Evolutionary conservation across 1,140 invertebrate genomes (phyloP), one percentile per base, ranked within the genome.

Genomic region (Adelges cooleyi): DNA sequence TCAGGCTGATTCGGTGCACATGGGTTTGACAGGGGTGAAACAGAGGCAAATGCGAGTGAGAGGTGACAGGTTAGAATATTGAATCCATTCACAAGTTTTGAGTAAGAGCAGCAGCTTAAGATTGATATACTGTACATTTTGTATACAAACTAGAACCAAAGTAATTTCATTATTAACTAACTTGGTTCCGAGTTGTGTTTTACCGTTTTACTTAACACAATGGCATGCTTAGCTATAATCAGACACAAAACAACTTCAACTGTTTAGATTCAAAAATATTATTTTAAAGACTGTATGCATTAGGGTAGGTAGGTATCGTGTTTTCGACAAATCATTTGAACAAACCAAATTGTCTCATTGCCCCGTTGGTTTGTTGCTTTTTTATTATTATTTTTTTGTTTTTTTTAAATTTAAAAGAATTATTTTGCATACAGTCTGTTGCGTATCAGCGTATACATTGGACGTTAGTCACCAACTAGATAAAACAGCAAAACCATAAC

Each of bases 51-150:
- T 59, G 54, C 54, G n/a, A 46, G 54, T 59, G 54, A 56, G 53
- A 59, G 33, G 53, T 59, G 54, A 59, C 22, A 46, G 54, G 54
- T 59, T 59, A 59, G 54, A 59, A 56, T 33, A 33, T 56, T 56
- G 40, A 59, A 27, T 59, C 40, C 54, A 59, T 59, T 59, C 54
- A 46, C 54, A 59, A 40, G 18, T 56, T 17, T 42, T 56, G 22
- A n/a, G n/a, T n/a, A n/a, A n/a, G n/a, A 40, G 25, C 53, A 56
- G 20, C 53, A 56, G 36, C 20, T n/a, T 56, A 9, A 38, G 18
- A 17, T 56, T 25, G 20, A 42, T 27, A n/a, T n/a, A 59, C 42
- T 59, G 29, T 44, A 44, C 22, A 27, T 25, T 44, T 17, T 17
- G 23, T 25, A 9, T 52, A 40, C 36, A 40, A 56, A 56, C 36